A percentile compares a stretch with the other conserved stretches of the same genome.
Conservation (phyloP, 2,888 invertebrate genomes). For the Volucella inanis region DNA sequence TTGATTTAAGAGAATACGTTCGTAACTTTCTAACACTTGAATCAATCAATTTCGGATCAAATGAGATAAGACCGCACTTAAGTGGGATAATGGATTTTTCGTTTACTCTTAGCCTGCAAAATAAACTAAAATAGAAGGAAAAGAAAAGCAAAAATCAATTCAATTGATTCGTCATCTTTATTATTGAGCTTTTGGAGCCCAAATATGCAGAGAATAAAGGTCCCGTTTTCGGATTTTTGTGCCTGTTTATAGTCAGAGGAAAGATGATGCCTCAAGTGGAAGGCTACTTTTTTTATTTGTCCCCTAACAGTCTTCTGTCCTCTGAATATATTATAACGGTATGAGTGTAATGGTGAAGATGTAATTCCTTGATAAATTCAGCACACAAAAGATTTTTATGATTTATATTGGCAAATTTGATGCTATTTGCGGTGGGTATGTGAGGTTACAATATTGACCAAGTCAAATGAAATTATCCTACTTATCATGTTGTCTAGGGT, state of each 20-base stretch:
- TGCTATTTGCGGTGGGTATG: slow-evolving; percentile 54
- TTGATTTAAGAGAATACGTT: slow-evolving; percentile 35
- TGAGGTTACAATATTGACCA: slow-evolving; percentile 65
- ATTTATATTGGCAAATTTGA: slow-evolving; percentile 68
- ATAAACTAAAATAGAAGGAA: slow-evolving; percentile 5
- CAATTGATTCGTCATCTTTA: slow-evolving; percentile 66
- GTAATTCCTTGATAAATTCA: slow-evolving; percentile 45
- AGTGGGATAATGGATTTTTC: slow-evolving; percentile 72
- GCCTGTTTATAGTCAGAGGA: too few relatives aligned
- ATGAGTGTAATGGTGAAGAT: slow-evolving; percentile 19
- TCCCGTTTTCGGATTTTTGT: not conserved
- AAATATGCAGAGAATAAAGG: slow-evolving; percentile 56
- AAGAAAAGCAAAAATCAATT: slow-evolving; percentile 46
- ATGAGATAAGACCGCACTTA: slow-evolving; percentile 70
- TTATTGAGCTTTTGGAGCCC: slow-evolving; percentile 56
- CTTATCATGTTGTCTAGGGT: slow-evolving; percentile 50
- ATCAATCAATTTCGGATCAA: slow-evolving; percentile 69
- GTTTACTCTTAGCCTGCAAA: slow-evolving; percentile 40
- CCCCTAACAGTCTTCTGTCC: slow-evolving; percentile 7
- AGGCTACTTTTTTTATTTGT: slow-evolving; percentile 15
- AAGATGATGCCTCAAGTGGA: slow-evolving; percentile 22
- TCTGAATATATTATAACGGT: slow-evolving; percentile 68
- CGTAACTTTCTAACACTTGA: slow-evolving; percentile 50
- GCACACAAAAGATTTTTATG: slow-evolving; percentile 60
- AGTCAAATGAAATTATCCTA: slow-evolving; percentile 67